Conservation (phyloP, 2,888 invertebrate species). For the Lissonota sp. region DNA sequence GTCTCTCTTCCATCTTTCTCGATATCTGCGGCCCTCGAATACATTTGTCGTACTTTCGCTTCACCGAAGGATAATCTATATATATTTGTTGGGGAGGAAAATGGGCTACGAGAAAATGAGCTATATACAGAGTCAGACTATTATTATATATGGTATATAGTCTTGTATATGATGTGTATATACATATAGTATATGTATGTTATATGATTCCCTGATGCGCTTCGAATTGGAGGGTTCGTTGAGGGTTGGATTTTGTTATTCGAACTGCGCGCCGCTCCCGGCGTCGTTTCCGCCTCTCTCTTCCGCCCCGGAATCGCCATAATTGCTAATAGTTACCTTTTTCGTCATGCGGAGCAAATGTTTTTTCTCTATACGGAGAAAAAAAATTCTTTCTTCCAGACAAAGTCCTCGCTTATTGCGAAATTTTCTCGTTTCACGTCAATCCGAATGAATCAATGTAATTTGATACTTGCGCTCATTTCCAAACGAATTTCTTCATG, state of each 20-base stretch:
- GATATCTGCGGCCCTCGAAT: not conserved
- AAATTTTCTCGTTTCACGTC: not conserved
- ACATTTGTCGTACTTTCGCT: conserved; percentile 23
- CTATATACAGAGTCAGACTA: too few relatives aligned
- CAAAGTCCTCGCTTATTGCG: not conserved
- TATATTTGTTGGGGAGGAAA: conserved; percentile 5
- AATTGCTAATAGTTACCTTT: conserved; percentile 48
- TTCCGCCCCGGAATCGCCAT: conserved; percentile 44
- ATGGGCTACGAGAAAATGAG: not conserved
- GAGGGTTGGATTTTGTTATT: conserved; percentile 30
- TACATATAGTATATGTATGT: not conserved
- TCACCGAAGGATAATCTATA: conserved; percentile 16
- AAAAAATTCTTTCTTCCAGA: not conserved
- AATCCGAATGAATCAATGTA: too few relatives aligned
- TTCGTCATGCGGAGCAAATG: conserved; percentile 35
- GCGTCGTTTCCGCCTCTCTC: conserved; percentile 8
- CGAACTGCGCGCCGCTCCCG: conserved; percentile 15
- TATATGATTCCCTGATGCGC: conserved; percentile 21
- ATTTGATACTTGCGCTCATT: too few relatives aligned
- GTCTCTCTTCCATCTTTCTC: conserved; percentile 33
- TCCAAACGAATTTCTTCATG: too few relatives aligned
- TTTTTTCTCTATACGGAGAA: not conserved
- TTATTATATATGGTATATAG: not conserved
- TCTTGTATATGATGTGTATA: not conserved
- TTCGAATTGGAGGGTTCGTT: conserved; percentile 20